phyloP scores from a whole-genome alignment of 2,113 vertebrate species.

The Verasper variegatus region DNA sequence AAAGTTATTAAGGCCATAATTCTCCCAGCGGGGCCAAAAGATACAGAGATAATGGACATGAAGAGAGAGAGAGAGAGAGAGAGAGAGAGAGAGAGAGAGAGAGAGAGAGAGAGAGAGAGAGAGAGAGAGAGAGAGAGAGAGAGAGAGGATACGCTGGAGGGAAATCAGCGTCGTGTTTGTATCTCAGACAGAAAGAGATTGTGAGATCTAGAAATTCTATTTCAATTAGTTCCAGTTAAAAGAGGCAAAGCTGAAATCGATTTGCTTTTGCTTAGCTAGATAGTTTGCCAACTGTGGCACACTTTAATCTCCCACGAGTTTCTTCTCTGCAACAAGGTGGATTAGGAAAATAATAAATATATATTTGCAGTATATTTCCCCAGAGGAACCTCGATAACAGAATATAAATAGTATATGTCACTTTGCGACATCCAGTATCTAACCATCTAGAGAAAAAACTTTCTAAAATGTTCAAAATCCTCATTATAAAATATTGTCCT shows the following conservation, averaged over 20 bases:
- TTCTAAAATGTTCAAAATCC: neutral
- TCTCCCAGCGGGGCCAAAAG: slow-evolving; percentile 61
- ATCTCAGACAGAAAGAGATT: slow-evolving; percentile 41
- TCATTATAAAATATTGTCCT: too few relatives aligned
- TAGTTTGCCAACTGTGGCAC: slow-evolving; percentile 8
- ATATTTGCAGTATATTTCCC: neutral
- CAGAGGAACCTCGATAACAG: neutral
- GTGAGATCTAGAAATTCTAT: slow-evolving; percentile 47
- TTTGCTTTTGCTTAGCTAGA: slow-evolving; percentile 14
- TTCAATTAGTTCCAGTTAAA: slow-evolving; percentile 42
- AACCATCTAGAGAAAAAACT: neutral
- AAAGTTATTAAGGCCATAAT: slow-evolving; percentile 74
- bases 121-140: neutral
- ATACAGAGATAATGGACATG: slow-evolving; percentile 58
- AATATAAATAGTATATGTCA: neutral
- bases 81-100: neutral
- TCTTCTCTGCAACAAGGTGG: neutral
- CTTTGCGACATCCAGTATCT: neutral
- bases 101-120: neutral
- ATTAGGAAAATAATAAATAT: neutral
- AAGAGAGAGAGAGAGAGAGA: slow-evolving; percentile 27
- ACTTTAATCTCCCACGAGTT: slow-evolving; percentile 24
- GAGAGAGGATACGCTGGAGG: slow-evolving; percentile 21
- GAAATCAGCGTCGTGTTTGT: slow-evolving; percentile 53
- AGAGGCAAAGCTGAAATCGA: slow-evolving; percentile 20